These are phyloP conservation scores for Sphaeramia orbicularis DNA, from an alignment of 2,797 vertebrate species.

Conservation along the genomic window DNA sequence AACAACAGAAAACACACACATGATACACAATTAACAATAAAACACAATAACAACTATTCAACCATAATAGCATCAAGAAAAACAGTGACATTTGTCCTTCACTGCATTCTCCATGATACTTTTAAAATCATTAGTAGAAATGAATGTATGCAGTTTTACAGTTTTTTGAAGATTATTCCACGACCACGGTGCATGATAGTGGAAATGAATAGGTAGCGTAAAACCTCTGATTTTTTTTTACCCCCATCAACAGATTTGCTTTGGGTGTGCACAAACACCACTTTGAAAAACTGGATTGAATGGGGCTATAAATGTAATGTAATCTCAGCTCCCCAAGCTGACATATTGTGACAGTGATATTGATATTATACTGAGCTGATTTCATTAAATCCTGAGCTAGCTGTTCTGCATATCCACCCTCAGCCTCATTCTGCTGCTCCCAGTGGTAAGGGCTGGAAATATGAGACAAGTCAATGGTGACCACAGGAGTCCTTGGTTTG, in stretches of 20 bases:
- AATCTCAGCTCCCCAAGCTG: constrained; percentile 39
- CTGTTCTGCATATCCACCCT: constrained; percentile 14
- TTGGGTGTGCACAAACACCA: constrained; percentile 14
- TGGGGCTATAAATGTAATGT: constrained; percentile 37
- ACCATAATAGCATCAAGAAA: no score
- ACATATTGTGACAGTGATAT: constrained; percentile 45
- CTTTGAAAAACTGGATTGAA: constrained; percentile 38
- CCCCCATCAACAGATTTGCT: constrained; percentile 21
- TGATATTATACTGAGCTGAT: constrained; percentile 52
- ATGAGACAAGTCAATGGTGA: constrained; percentile 34
- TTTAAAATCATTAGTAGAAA: no score
- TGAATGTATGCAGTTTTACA: no score
- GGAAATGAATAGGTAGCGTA: constrained; percentile 9
- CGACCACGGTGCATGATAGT: no score
- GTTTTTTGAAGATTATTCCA: no score
- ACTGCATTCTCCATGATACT: no score
- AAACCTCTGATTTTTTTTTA: constrained; percentile 2
- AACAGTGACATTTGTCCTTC: no score
- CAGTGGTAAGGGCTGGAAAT: constrained; percentile 34
- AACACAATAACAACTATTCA: no score
- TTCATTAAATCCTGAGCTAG: constrained; percentile 40
- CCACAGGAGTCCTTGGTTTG: constrained; percentile 35
- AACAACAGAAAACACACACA: no score
- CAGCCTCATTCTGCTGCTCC: constrained; percentile 26
- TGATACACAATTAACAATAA: no score